Conservation (phyloP, 2,113 vertebrate genomes). For the Petaurus breviceps region DNA sequence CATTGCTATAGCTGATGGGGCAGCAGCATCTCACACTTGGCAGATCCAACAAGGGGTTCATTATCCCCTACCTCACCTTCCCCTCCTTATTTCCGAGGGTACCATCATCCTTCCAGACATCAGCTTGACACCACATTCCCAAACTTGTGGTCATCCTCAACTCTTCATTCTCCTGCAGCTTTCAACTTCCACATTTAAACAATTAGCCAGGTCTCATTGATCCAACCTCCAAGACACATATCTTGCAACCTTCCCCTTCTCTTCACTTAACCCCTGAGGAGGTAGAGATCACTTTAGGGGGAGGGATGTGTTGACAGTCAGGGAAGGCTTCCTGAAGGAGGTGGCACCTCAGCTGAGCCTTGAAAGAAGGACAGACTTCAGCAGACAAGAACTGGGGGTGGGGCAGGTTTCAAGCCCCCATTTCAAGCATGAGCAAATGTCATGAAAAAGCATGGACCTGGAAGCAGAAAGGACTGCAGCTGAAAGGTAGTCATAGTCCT, state of each 20-base stretch:
- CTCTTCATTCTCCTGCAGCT: neutral
- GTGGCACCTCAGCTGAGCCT: neutral
- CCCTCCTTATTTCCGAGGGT: neutral
- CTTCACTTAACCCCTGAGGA: neutral
- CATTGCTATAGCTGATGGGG: conserved; percentile 58
- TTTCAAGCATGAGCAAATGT: neutral
- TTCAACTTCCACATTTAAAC: neutral
- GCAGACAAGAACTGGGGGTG: neutral
- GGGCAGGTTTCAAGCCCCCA: neutral
- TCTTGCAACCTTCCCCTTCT: neutral
- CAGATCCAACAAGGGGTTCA: neutral
- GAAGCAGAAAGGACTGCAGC: neutral
- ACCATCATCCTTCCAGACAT: neutral
- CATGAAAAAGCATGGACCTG: neutral
- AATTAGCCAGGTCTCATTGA: neutral
- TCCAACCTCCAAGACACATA: neutral
- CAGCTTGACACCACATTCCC: neutral
- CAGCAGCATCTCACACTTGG: conserved; percentile 23
- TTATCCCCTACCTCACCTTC: neutral
- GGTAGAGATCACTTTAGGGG: neutral
- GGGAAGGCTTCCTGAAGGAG: neutral
- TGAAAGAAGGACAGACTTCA: neutral
- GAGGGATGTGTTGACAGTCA: neutral
- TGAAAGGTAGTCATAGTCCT: neutral
- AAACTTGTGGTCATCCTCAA: neutral